A percentile compares a stretch with the other conserved stretches of the same genome.
These are phyloP conservation scores for Leptinotarsa defecta DNA, from an alignment of 1,140 invertebrate genomes.

Conservation along the genomic window DNA sequence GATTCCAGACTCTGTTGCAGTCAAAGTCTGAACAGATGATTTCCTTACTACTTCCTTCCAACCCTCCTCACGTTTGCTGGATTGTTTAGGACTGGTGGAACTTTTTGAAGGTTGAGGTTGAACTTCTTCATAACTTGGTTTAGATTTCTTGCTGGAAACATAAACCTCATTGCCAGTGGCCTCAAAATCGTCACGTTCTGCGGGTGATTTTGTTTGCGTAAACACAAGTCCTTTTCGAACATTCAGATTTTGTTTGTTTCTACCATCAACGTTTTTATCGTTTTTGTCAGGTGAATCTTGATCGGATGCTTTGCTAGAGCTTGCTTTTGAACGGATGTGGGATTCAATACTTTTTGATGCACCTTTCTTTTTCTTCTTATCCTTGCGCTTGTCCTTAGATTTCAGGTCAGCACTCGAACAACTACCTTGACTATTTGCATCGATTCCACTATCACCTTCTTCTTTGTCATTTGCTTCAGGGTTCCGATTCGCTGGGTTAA, in stretches of 20 bases:
- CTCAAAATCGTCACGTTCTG: slow-evolving; percentile 71
- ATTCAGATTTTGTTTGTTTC: slow-evolving; percentile 14
- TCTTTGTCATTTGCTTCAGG: slow-evolving; percentile 65
- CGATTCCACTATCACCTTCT: slow-evolving; percentile 85
- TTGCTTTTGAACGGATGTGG: slow-evolving; percentile 35
- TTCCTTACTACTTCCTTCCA: slow-evolving; percentile 97
- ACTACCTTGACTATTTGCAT: slow-evolving; percentile 82
- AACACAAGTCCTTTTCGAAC: slow-evolving; percentile 62
- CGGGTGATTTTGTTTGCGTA: slow-evolving; percentile 66
- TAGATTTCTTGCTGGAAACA: slow-evolving; percentile 51
- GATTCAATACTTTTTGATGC: slow-evolving; percentile 34
- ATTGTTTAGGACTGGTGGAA: slow-evolving; percentile 72
- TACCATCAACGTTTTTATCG: slow-evolving; percentile 18
- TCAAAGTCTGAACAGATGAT: slow-evolving; percentile 63
- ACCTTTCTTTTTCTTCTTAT: slow-evolving; percentile 79
- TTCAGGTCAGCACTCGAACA: slow-evolving; percentile 79
- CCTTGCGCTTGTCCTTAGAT: slow-evolving; percentile 67
- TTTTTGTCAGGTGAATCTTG: slow-evolving; percentile 21
- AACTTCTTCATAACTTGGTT: slow-evolving; percentile 28
- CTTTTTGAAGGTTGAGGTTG: slow-evolving; percentile 24
- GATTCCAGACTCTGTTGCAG: slow-evolving; percentile 61
- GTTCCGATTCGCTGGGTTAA: slow-evolving; percentile 51
- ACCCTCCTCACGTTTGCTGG: slow-evolving; percentile 82
- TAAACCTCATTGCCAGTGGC: slow-evolving; percentile 68
- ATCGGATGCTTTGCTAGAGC: slow-evolving; percentile 36